Conservation (phyloP, 2,797 vertebrate genomes). For the Lepidocolaptes lacrymiger region DNA sequence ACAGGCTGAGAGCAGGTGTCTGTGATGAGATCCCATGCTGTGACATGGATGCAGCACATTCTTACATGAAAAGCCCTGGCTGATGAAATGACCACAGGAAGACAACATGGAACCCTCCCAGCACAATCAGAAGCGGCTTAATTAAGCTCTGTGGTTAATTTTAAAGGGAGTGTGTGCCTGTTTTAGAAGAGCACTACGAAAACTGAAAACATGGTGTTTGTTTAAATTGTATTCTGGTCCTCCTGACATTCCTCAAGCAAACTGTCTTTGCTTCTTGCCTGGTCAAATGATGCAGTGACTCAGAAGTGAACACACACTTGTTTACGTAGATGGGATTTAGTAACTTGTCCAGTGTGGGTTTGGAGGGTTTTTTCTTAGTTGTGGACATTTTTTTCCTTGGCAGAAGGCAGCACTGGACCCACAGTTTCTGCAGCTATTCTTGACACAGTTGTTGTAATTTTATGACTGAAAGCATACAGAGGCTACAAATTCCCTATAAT, state of each 20-base stretch:
- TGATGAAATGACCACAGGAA: conserved; percentile 64
- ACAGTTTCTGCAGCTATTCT: not conserved
- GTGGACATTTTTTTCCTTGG: not conserved
- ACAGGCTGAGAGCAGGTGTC: conserved; percentile 75
- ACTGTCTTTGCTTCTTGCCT: not conserved
- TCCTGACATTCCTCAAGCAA: conserved; percentile 9
- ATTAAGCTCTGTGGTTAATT: conserved; percentile 57
- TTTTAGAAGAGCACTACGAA: not conserved
- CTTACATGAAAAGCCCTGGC: conserved; percentile 58
- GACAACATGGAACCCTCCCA: conserved; percentile 51
- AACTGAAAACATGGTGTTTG: not conserved
- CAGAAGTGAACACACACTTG: conserved; percentile 9
- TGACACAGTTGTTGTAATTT: not conserved
- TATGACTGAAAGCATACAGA: not conserved
- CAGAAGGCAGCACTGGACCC: conserved; percentile 1
- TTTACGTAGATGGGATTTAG: conserved; percentile 41
- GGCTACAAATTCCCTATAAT: not conserved
- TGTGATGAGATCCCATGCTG: conserved; percentile 70
- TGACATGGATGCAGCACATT: conserved; percentile 63
- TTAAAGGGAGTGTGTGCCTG: not conserved
- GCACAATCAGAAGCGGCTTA: conserved; percentile 40
- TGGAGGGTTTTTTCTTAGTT: not conserved
- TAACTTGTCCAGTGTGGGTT: not conserved
- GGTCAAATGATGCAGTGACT: conserved; percentile 38
- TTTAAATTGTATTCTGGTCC: not conserved